Evolutionary conservation across 2,888 invertebrate genomes (phyloP).

Genomic region (Arge pagana): DNA sequence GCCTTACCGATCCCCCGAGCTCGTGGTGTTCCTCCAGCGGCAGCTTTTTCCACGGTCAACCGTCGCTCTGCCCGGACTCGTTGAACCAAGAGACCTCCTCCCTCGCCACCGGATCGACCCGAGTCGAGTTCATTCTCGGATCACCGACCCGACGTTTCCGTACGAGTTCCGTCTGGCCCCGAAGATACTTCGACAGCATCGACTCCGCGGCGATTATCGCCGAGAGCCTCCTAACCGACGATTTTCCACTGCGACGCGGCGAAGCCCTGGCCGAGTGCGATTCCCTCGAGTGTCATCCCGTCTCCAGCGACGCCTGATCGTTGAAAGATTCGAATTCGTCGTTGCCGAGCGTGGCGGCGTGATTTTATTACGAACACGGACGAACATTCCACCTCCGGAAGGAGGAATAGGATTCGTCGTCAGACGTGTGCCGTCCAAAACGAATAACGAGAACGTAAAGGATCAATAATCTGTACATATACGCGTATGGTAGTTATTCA

Average conservation of each 20-base stretch:
- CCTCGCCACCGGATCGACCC: slow-evolving; percentile 57
- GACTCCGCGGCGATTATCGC: slow-evolving; percentile 58
- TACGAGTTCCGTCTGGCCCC: slow-evolving; percentile 57
- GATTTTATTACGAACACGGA: too few species aligned
- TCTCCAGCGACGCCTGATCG: slow-evolving; percentile 46
- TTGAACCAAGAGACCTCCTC: slow-evolving; percentile 61
- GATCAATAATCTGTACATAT: too few species aligned
- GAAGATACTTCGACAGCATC: slow-evolving; percentile 71
- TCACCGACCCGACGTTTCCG: slow-evolving; percentile 54
- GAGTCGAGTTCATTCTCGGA: slow-evolving; percentile 61
- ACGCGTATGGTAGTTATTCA: too few species aligned
- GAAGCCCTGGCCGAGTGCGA: slow-evolving; percentile 66
- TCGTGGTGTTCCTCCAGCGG: slow-evolving; percentile 52
- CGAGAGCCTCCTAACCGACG: slow-evolving; percentile 55
- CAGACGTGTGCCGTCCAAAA: too few species aligned
- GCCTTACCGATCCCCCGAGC: slow-evolving; percentile 46
- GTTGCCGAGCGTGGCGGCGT: background rate
- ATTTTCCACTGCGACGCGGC: slow-evolving; percentile 58
- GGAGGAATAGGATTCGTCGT: too few species aligned
- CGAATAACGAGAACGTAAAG: too few species aligned
- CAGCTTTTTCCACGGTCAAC: slow-evolving; percentile 48
- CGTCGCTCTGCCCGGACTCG: slow-evolving; percentile 60
- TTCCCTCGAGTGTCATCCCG: slow-evolving; percentile 60
- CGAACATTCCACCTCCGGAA: too few species aligned
- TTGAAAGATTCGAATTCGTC: slow-evolving; percentile 15